Evolutionary conservation across 2,888 invertebrate genomes (phyloP).

Genomic region (Sinodicranocentrus sp.): DNA sequence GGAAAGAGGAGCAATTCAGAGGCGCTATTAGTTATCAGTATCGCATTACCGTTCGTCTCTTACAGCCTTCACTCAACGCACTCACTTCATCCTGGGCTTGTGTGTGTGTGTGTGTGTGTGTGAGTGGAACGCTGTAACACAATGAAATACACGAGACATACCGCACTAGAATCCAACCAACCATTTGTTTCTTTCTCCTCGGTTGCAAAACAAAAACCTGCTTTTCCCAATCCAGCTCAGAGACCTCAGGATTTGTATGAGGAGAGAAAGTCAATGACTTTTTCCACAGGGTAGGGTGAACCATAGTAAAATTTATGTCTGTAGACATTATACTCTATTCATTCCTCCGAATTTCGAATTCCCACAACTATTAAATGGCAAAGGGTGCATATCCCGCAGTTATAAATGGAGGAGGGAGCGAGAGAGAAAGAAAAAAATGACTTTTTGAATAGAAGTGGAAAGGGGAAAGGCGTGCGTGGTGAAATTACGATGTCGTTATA

Average conservation of each 20-base stretch:
- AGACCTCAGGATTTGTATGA: too few relatives aligned
- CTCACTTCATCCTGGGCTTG: background rate
- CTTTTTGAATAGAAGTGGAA: constrained; percentile 9
- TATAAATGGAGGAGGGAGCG: background rate
- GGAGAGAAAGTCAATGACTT: too few relatives aligned
- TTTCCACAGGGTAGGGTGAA: too few relatives aligned
- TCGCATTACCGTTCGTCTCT: constrained; percentile 41
- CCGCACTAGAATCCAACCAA: background rate
- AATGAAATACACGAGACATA: too few relatives aligned
- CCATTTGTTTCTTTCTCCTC: constrained; percentile 2
- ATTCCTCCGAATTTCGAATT: background rate
- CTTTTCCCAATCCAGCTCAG: too few relatives aligned
- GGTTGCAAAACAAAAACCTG: background rate
- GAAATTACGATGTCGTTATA: background rate
- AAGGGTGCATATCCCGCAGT: background rate
- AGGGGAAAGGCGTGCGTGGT: background rate
- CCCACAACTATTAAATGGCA: too few relatives aligned
- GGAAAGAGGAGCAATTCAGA: constrained; percentile 41
- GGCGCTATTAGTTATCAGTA: constrained; percentile 39
- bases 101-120: too few relatives aligned
- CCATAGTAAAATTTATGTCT: too few relatives aligned
- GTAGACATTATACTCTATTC: too few relatives aligned
- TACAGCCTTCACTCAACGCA: constrained; percentile 37
- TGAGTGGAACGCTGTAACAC: too few relatives aligned
- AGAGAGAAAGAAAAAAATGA: background rate